phyloP scores from a whole-genome alignment of 2,797 vertebrate genomes.

The Dendrocincla fuliginosa region DNA sequence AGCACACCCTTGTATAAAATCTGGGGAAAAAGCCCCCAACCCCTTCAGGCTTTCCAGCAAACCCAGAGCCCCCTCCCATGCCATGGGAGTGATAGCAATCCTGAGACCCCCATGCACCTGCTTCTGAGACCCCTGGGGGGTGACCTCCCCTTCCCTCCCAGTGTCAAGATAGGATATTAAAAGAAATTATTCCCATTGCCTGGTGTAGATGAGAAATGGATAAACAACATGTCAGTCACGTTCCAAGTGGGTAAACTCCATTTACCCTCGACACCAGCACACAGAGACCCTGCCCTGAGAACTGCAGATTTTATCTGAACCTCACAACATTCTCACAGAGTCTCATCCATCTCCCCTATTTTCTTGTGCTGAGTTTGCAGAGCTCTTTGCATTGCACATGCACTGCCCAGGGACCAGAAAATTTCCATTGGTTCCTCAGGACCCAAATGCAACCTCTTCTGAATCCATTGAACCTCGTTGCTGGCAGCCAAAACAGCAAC shows the following conservation, averaged over 20 bases:
- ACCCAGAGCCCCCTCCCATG: background rate
- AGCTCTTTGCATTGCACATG: accelerated
- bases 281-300: constrained; percentile 31
- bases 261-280: constrained; percentile 7
- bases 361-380: background rate
- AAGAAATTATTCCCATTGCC: constrained; percentile 36
- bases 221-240: constrained; percentile 8
- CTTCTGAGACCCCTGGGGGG: background rate
- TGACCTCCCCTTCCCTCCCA: background rate
- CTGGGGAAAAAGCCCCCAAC: background rate
- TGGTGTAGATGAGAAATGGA: constrained; percentile 53
- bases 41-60: background rate
- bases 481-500: background rate
- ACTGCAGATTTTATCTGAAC: constrained; percentile 52
- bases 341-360: constrained; percentile 11
- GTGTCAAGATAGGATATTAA: background rate
- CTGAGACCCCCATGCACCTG: constrained; percentile 13
- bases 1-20: background rate
- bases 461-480: background rate
- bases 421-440: background rate
- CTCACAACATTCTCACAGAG: constrained; percentile 3
- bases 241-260: constrained; percentile 41
- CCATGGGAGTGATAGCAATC: background rate
- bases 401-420: background rate
- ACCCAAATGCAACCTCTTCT: background rate